Conservation (phyloP, 2,888 invertebrate species). For the Apeira syringaria region DNA sequence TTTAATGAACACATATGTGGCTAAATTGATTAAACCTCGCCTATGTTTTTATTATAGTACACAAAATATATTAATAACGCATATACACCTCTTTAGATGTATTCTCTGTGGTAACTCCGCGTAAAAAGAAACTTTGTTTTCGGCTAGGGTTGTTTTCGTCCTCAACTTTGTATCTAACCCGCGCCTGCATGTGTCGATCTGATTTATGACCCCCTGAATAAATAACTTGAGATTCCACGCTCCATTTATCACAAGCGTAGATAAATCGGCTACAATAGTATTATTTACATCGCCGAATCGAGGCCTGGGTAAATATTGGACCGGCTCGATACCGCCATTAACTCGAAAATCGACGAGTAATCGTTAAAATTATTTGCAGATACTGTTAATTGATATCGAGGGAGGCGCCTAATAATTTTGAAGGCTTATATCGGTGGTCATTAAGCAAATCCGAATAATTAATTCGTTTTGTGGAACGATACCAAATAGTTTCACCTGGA, state of each 20-base stretch:
- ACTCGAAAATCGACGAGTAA: constrained; percentile 46
- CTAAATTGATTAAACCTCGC: no score
- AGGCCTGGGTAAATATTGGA: constrained; percentile 52
- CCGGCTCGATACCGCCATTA: constrained; percentile 37
- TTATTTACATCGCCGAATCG: constrained; percentile 36
- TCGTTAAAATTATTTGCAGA: constrained; percentile 60
- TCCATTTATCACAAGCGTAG: constrained; percentile 34
- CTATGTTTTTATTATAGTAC: no score
- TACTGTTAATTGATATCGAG: constrained; percentile 61
- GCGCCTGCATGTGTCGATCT: constrained; percentile 69
- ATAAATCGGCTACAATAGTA: constrained; percentile 29
- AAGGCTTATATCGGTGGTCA: constrained; percentile 42
- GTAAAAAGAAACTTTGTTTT: constrained; percentile 56
- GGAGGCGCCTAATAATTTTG: constrained; percentile 53
- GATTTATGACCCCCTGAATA: constrained; percentile 75
- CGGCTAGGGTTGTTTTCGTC: constrained; percentile 46
- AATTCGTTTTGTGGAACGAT: constrained; percentile 50
- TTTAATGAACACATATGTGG: no score
- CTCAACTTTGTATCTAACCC: constrained; percentile 43
- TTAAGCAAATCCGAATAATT: constrained; percentile 60
- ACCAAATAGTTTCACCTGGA: constrained; percentile 15
- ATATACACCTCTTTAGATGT: no score
- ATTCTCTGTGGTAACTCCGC: background rate
- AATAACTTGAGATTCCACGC: constrained; percentile 52
- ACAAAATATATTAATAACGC: no score